These are phyloP conservation scores for Mormyrus iriodes DNA, from an alignment of 2,113 vertebrate genomes.

Conservation along the genomic window DNA sequence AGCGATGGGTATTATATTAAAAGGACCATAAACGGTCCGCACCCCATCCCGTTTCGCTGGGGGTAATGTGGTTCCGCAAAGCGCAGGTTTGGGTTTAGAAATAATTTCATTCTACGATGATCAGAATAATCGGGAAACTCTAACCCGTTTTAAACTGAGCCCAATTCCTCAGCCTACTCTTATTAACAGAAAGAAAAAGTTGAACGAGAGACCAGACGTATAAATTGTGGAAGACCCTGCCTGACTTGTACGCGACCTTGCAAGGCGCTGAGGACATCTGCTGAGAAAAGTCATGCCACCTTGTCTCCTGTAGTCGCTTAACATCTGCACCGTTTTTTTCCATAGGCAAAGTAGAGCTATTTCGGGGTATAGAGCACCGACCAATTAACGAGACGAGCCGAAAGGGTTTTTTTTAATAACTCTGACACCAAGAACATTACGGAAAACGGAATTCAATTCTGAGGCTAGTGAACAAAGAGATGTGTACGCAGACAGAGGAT, in stretches of 20 bases:
- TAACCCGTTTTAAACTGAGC: neutral
- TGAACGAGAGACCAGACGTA: neutral
- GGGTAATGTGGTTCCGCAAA: neutral
- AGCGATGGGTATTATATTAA: neutral
- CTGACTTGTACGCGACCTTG: neutral
- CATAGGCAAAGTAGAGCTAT: neutral
- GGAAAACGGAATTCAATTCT: neutral
- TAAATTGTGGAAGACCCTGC: no score
- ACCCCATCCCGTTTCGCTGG: neutral
- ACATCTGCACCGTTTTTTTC: neutral
- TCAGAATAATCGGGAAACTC: neutral
- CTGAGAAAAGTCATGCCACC: neutral
- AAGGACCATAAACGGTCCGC: neutral
- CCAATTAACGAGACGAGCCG: neutral
- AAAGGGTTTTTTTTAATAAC: neutral
- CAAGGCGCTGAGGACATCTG: neutral
- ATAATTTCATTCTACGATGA: neutral
- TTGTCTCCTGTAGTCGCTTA: neutral
- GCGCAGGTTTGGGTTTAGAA: neutral
- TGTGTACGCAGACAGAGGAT: neutral
- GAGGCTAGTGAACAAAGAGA: neutral
- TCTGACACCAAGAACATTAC: neutral
- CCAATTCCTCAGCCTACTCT: neutral
- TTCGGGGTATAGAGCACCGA: neutral
- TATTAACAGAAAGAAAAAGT: neutral